phyloP scores from a whole-genome alignment of 1,140 invertebrate genomes.

The Apis laboriosa region DNA sequence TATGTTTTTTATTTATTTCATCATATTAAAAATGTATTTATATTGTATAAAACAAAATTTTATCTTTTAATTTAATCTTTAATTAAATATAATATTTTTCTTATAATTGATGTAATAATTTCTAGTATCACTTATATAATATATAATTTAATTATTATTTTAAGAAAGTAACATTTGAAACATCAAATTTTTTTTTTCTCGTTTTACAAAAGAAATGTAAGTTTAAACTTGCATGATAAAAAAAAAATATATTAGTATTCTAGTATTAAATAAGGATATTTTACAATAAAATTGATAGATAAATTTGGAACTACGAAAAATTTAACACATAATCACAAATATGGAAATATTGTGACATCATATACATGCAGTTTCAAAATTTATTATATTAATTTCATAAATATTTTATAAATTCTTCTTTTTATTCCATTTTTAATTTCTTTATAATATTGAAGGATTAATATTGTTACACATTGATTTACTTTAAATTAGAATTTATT shows the following conservation, averaged over 20 bases:
- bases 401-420: too few species aligned
- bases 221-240: neutral
- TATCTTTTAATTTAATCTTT: constrained; percentile 12
- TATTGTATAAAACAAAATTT: neutral
- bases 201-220: neutral
- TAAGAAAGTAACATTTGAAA: neutral
- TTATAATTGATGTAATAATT: neutral
- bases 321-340: neutral
- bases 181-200: constrained; percentile 8
- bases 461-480: too few species aligned
- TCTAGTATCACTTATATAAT: constrained; percentile 24
- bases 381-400: too few species aligned
- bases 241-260: constrained; percentile 2
- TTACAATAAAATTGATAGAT: constrained; percentile 8
- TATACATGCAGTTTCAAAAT: too few species aligned
- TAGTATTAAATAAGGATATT: constrained; percentile 4
- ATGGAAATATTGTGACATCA: too few species aligned
- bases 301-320: neutral
- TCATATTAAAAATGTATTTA: neutral
- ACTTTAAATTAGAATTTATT: too few species aligned
- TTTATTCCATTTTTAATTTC: too few species aligned
- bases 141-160: constrained; percentile 32
- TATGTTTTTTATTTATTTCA: constrained; percentile 8
- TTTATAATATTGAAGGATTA: too few species aligned
- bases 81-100: constrained; percentile 19